Base-by-base conservation (phyloP, 2,888 invertebrate genomes). In the Endomychus coccineus region DNA sequence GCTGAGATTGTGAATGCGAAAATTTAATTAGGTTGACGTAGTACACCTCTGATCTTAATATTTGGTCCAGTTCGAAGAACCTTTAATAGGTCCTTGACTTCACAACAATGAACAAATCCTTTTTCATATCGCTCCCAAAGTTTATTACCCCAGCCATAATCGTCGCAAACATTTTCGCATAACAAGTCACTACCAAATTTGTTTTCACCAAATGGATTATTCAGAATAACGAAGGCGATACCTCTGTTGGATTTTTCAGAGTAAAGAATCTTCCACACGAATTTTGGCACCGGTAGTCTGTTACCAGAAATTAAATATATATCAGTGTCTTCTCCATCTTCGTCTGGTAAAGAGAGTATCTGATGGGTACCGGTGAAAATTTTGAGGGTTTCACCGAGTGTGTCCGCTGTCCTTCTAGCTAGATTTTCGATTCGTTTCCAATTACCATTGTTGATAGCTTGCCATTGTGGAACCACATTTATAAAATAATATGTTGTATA, bases 401-500 rank as follows among this genome's bases (percentile, higher is more conserved):
- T 24, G 2, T n/a, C 14, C 0, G 67, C 69, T 39, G 65, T 67
- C 6, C 50, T 51, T 23, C 74, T 59, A 6, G 69, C 58, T 35
- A 59, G 56, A 4, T 50, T 49, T 58, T 77, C 75, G 16, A 74
- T 49, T 1, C 48, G 46, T 34, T 63, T 58, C 76, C 77, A 77
- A 44, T 71, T 73, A 6, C 72, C 71, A 0, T 58, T 68, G 49
- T 78, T 78, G 49, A 76, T 71, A 2, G 59, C 59, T 47, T 75
- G 73, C 78, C 78, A 80, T 45, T 80, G 79, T 2, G 78, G 78
- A 2, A 74, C 74, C 1, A 69, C 69, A 50, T 80, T 80, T 31
- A 78, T 61, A 51, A 73, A 77, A 57, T 73, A 76, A 59, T 78
- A 79, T 0, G 74, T 71, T 1, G 74, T 55, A 1, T 67, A 60